Evolutionary conservation across 2,797 vertebrate species (phyloP).

Genomic region (Gephyroberyx darwinii): DNA sequence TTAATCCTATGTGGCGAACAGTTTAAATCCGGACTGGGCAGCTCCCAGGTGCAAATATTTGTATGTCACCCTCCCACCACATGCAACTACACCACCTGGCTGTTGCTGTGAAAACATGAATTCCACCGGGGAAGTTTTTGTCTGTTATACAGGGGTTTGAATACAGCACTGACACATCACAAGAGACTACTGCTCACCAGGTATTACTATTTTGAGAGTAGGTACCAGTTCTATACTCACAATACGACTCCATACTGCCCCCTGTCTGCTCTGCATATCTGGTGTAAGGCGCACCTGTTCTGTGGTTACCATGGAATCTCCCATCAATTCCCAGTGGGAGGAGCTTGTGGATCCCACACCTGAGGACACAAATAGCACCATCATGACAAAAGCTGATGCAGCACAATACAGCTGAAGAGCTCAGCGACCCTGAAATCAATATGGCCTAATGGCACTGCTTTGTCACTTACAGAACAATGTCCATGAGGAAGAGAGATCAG

Average conservation of each 20-base stretch:
- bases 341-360: conserved; percentile 89
- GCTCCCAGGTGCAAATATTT: too few species aligned
- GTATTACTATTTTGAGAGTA: not conserved
- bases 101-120: too few species aligned
- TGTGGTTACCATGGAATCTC: conserved; percentile 93
- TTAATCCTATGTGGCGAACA: too few species aligned
- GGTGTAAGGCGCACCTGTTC: conserved; percentile 94
- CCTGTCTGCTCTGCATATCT: conserved; percentile 94
- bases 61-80: too few species aligned
- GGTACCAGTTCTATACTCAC: conserved; percentile 78
- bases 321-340: conserved; percentile 94
- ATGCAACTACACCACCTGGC: too few species aligned
- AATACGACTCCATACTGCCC: conserved; percentile 93
- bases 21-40: too few species aligned
- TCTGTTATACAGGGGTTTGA: too few species aligned
- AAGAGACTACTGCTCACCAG: too few species aligned
- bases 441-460: not conserved
- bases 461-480: not conserved
- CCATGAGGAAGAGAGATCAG: not conserved
- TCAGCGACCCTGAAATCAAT: not conserved
- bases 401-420: conserved; percentile 6
- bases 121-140: too few species aligned
- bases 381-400: conserved; percentile 35
- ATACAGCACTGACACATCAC: too few species aligned
- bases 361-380: conserved; percentile 61